phyloP scores from a whole-genome alignment of 2,113 vertebrate species.

The Oenanthe melanoleuca region DNA sequence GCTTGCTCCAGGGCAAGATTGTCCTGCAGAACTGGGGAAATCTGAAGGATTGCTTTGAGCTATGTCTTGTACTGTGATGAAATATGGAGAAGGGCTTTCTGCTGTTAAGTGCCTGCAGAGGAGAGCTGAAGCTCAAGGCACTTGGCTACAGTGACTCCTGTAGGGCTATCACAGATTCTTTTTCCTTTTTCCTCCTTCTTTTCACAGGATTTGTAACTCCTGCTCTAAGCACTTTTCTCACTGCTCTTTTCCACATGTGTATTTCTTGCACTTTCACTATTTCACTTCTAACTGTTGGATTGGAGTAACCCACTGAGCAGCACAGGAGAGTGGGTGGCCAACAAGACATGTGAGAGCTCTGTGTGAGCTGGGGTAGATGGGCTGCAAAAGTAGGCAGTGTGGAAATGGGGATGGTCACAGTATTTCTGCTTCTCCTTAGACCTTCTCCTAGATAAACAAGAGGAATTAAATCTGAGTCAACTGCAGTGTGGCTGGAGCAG shows the following conservation, averaged over 20 bases:
- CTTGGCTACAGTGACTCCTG: neutral
- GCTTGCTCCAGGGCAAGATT: slow-evolving; percentile 73
- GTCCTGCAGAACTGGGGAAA: slow-evolving; percentile 74
- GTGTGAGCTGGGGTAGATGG: neutral
- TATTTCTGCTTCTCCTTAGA: neutral
- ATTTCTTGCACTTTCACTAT: neutral
- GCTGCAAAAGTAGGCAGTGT: neutral
- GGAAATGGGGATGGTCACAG: neutral
- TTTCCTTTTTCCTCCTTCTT: neutral
- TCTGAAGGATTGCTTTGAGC: slow-evolving; percentile 75
- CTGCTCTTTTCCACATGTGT: neutral
- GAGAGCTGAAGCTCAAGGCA: neutral
- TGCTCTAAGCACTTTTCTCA: neutral
- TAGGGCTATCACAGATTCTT: neutral
- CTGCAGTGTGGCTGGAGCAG: neutral
- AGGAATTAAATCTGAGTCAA: neutral
- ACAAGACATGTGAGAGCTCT: fast-evolving
- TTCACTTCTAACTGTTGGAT: neutral
- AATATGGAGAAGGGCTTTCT: slow-evolving; percentile 35
- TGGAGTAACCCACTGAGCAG: neutral
- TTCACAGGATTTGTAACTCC: neutral
- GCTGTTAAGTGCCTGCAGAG: neutral
- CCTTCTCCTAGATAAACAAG: neutral
- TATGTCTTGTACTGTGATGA: slow-evolving; percentile 68
- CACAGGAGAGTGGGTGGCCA: fast-evolving